phyloP scores from a whole-genome alignment of 1,140 invertebrate genomes.

The Phthorimaea operculella region DNA sequence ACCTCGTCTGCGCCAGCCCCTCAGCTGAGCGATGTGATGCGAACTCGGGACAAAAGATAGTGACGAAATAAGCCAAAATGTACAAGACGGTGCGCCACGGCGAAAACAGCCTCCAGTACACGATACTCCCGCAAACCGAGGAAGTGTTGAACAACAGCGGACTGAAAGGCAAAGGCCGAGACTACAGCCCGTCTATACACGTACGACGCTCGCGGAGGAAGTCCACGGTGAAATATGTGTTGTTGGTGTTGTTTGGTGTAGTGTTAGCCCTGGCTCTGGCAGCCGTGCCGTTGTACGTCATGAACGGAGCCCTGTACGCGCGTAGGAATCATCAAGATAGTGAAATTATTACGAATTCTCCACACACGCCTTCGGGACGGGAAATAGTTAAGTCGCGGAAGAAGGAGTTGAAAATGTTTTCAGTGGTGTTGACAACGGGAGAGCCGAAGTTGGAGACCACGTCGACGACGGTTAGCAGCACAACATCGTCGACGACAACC shows the following conservation, averaged over 20 bases:
- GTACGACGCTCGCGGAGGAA: constrained; percentile 43
- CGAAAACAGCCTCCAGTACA: constrained; percentile 78
- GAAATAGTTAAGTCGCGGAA: constrained; percentile 51
- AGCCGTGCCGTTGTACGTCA: constrained; percentile 48
- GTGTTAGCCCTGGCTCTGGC: constrained; percentile 44
- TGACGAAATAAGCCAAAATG: constrained; percentile 65
- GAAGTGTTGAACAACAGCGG: constrained; percentile 72
- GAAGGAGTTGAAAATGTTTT: constrained; percentile 46
- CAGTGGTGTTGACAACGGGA: constrained; percentile 31
- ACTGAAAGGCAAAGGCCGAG: constrained; percentile 64
- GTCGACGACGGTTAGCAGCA: constrained; percentile 15
- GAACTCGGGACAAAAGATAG: constrained; percentile 34
- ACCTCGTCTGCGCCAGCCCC: constrained; percentile 29
- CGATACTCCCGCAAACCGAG: constrained; percentile 77
- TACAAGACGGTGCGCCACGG: constrained; percentile 80
- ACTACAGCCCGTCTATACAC: constrained; percentile 63
- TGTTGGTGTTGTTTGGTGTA: constrained; percentile 45
- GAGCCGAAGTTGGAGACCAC: constrained; percentile 29
- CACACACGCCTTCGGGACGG: constrained; percentile 34
- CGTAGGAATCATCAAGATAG: constrained; percentile 36
- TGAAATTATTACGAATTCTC: constrained; percentile 39
- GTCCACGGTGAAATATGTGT: constrained; percentile 51
- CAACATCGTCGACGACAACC: constrained; percentile 21
- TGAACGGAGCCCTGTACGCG: constrained; percentile 45
- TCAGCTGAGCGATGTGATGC: constrained; percentile 42